These are phyloP conservation scores for Lepidurus apus DNA, from an alignment of 1,140 invertebrate genomes.

Conservation along the genomic window DNA sequence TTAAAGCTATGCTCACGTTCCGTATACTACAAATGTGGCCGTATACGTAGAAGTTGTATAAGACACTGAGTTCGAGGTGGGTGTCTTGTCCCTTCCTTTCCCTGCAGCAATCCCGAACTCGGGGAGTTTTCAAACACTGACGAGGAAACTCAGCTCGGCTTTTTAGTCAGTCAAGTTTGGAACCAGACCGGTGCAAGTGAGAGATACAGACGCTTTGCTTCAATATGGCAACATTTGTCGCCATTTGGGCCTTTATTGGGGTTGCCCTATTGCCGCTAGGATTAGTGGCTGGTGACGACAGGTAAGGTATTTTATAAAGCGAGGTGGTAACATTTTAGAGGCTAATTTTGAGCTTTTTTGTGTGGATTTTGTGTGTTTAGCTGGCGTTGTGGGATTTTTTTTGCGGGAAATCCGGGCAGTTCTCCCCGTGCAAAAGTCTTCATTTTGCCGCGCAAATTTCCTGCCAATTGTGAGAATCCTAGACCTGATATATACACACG, in stretches of 20 bases:
- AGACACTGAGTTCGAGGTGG: not conserved
- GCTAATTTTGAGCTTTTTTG: not conserved
- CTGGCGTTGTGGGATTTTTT: conserved; percentile 35
- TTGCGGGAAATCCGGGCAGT: conserved; percentile 32
- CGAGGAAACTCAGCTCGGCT: not conserved
- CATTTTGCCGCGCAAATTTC: conserved; percentile 34
- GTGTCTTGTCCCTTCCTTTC: not conserved
- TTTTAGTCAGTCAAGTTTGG: conserved; percentile 1
- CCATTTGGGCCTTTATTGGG: not conserved
- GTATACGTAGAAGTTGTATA: too few relatives aligned
- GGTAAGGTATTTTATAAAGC: not conserved
- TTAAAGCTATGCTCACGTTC: not conserved
- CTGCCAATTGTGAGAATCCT: conserved; percentile 31
- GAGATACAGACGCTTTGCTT: too few relatives aligned
- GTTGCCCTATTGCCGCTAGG: not conserved
- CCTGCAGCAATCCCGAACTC: not conserved
- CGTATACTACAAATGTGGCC: too few relatives aligned
- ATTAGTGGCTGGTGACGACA: not conserved
- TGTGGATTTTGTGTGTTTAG: not conserved
- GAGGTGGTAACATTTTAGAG: not conserved
- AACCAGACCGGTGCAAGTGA: not conserved
- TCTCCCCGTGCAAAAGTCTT: conserved; percentile 33
- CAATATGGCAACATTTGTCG: not conserved
- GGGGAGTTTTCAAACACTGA: not conserved
- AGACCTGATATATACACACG: conserved; percentile 31